Evolutionary conservation across 2,797 vertebrate species (phyloP).

Genomic region (Podarcis siculus): DNA sequence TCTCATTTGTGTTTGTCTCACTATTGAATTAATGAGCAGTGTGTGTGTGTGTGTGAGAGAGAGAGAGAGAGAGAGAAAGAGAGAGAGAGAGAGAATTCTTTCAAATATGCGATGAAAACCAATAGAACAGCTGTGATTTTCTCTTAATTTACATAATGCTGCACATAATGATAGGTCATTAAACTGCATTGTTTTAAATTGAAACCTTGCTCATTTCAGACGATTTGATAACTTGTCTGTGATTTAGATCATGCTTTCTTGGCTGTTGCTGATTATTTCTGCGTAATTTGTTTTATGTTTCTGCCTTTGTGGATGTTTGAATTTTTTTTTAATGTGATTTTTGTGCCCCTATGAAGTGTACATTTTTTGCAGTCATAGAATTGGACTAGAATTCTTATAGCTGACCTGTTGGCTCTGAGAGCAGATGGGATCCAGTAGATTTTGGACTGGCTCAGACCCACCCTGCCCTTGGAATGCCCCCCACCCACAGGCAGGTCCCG

Average conservation of each 20-base stretch:
- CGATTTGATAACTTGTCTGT: slow-evolving; percentile 56
- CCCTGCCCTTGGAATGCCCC: too few species aligned
- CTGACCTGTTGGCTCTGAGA: neutral
- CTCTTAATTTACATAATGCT: slow-evolving; percentile 38
- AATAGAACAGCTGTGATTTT: slow-evolving; percentile 53
- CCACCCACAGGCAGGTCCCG: too few species aligned
- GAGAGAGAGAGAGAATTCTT: neutral
- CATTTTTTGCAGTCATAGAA: neutral
- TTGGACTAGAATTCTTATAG: neutral
- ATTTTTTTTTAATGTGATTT: slow-evolving; percentile 9
- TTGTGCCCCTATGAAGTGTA: slow-evolving; percentile 29
- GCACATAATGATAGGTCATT: slow-evolving; percentile 61
- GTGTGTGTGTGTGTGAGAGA: neutral
- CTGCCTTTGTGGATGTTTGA: slow-evolving; percentile 38
- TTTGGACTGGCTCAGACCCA: too few species aligned
- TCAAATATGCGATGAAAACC: slow-evolving; percentile 48
- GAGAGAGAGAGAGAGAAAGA: too few species aligned
- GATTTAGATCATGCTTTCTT: slow-evolving; percentile 64
- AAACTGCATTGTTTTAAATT: slow-evolving; percentile 63
- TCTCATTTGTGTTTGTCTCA: slow-evolving; percentile 17
- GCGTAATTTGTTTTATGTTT: slow-evolving; percentile 66
- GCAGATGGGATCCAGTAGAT: too few species aligned
- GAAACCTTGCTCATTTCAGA: slow-evolving; percentile 57
- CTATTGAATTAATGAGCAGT: slow-evolving; percentile 34
- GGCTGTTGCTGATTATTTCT: slow-evolving; percentile 54